Evolutionary conservation across 2,797 vertebrate species (phyloP).

Genomic region (Gastrophryne carolinensis): DNA sequence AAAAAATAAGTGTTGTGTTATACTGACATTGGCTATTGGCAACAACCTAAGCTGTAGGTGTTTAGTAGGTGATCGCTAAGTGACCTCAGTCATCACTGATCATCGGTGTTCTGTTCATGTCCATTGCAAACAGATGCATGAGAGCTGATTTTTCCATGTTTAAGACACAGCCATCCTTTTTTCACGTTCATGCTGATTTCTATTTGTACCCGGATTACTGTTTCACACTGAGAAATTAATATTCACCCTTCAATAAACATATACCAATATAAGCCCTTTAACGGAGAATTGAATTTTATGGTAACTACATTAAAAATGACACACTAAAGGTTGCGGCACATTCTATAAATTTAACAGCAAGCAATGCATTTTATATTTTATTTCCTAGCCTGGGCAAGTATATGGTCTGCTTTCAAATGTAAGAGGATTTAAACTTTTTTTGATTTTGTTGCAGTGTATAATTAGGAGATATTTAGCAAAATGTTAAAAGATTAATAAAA

Average conservation of each 20-base stretch:
- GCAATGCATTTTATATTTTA: constrained; percentile 9
- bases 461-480: neutral
- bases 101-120: too few relatives aligned
- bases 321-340: neutral
- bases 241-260: neutral
- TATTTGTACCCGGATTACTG: neutral
- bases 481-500: neutral
- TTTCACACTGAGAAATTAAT: neutral
- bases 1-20: too few relatives aligned
- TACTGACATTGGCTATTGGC: too few relatives aligned
- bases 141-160: too few relatives aligned
- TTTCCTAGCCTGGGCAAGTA: constrained; percentile 6
- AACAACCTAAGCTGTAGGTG: too few relatives aligned
- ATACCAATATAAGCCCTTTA: neutral
- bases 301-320: neutral
- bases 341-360: neutral
- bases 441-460: constrained; percentile 17
- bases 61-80: too few relatives aligned
- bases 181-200: too few relatives aligned
- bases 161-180: too few relatives aligned
- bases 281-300: constrained; percentile 30
- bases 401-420: neutral
- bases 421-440: neutral
- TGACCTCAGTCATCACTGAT: too few relatives aligned
- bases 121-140: too few relatives aligned